A percentile compares a stretch with the other conserved stretches of the same genome.
Evolutionary conservation across 2,113 vertebrate species (phyloP).

Genomic region (Typhlomys cinereus): DNA sequence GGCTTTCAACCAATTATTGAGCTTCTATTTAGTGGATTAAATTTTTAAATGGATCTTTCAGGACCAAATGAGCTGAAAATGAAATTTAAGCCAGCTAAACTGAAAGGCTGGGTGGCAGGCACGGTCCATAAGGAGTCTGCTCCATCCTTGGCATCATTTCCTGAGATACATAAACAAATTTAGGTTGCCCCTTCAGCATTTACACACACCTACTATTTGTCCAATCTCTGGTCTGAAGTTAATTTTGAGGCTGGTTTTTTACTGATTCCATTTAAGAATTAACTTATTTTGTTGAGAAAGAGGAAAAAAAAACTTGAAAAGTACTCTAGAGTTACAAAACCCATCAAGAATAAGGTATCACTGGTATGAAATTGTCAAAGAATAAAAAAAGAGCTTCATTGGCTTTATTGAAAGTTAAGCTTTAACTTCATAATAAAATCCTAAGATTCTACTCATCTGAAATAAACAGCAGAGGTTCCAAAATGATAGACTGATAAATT

Average conservation of each 20-base stretch:
- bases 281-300: background rate
- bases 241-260: constrained; percentile 34
- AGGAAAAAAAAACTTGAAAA: background rate
- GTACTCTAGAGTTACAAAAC: background rate
- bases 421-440: constrained; percentile 27
- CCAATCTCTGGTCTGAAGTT: constrained; percentile 31
- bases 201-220: background rate
- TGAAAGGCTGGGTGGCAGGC: background rate
- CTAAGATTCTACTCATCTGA: constrained; percentile 32
- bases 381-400: too few relatives aligned
- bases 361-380: too few relatives aligned
- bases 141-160: background rate
- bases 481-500: constrained; percentile 35
- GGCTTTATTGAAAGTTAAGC: constrained; percentile 1
- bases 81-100: constrained; percentile 32
- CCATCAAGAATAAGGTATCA: constrained; percentile 16
- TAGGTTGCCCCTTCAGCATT: background rate
- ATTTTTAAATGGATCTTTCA: constrained; percentile 57
- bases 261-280: constrained; percentile 34
- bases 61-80: constrained; percentile 47
- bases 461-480: constrained; percentile 28
- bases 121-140: background rate
- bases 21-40: constrained; percentile 39
- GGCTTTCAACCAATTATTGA: constrained; percentile 52
- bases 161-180: background rate